A percentile compares a stretch with the other conserved stretches of the same genome.
These are phyloP conservation scores for Bubo bubo DNA, from an alignment of 2,113 vertebrate species.

Conservation along the genomic window DNA sequence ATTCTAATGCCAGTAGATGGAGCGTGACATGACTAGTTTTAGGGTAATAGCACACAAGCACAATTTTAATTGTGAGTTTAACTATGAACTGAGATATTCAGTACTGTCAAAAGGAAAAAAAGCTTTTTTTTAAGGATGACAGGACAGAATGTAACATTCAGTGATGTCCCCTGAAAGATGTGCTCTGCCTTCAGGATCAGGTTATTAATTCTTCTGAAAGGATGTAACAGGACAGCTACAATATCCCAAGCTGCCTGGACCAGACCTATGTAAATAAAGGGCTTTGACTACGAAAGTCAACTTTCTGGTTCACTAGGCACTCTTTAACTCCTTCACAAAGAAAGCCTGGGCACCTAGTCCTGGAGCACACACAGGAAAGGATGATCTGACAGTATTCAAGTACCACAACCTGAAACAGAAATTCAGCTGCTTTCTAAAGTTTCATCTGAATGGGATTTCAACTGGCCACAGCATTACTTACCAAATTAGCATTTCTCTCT, in stretches of 20 bases:
- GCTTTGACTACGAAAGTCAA: neutral
- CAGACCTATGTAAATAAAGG: neutral
- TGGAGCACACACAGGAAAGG: neutral
- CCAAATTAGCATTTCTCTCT: neutral
- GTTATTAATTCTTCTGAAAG: neutral
- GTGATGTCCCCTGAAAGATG: neutral
- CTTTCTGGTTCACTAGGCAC: neutral
- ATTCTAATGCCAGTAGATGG: neutral
- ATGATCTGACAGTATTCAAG: neutral
- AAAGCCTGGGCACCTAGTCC: neutral
- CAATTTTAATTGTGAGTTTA: neutral
- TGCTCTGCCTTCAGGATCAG: neutral
- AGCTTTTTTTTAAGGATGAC: neutral
- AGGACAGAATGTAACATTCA: neutral
- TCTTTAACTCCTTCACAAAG: neutral
- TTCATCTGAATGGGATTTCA: slow-evolving; percentile 15
- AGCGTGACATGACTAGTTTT: neutral
- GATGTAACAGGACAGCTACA: neutral
- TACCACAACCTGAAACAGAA: neutral
- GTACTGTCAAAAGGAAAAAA: neutral
- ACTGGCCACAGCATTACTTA: neutral
- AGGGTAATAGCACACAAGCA: neutral
- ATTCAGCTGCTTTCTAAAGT: neutral
- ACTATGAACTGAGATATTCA: neutral
- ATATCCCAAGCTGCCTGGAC: neutral